phyloP scores from a whole-genome alignment of 2,797 vertebrate genomes.

The Anas acuta region DNA sequence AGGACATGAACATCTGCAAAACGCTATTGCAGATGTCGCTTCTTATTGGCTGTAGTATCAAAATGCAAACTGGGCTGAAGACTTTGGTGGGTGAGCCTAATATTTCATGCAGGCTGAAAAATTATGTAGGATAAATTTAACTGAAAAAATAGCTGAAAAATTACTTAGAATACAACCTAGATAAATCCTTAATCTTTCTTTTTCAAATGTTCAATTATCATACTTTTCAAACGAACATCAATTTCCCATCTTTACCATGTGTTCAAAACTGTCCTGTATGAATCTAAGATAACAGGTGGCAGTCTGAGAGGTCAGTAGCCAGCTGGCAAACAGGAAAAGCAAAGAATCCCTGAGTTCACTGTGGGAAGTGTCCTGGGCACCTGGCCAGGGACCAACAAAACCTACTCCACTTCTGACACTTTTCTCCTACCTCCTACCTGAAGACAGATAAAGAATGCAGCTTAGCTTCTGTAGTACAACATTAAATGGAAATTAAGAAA shows the following conservation, averaged over 20 bases:
- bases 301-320: neutral
- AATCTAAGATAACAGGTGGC: neutral
- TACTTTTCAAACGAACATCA: neutral
- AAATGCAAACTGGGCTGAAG: neutral
- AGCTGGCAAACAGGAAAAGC: neutral
- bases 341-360: neutral
- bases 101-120: neutral
- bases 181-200: neutral
- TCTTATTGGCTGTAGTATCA: neutral
- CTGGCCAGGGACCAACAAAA: neutral
- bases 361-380: fast-evolving
- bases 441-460: neutral
- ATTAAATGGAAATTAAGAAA: neutral
- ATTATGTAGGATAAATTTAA: neutral
- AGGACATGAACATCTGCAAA: neutral
- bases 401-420: neutral
- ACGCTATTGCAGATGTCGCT: neutral
- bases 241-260: neutral
- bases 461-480: neutral
- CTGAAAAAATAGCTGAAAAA: neutral
- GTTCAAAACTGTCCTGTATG: neutral
- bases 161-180: neutral
- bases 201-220: neutral
- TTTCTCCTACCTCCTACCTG: neutral
- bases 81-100: neutral